Conservation (phyloP, 2,888 invertebrate genomes). For the Aphodius granarius region DNA sequence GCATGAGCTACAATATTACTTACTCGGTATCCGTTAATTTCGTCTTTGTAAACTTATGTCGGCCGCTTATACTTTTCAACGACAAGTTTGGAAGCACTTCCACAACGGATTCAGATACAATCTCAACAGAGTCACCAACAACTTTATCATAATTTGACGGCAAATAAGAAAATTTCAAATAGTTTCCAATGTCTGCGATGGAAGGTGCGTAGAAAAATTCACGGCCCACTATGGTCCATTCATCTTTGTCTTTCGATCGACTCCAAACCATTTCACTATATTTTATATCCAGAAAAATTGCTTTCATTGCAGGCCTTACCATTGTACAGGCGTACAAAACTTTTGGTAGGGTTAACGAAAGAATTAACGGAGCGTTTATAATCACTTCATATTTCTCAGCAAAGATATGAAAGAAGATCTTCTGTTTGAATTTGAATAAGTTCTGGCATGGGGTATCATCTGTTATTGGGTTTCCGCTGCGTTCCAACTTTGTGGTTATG, state of each 20-base stretch:
- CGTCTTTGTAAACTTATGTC: constrained; percentile 68
- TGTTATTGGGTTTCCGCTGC: constrained; percentile 23
- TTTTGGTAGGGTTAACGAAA: constrained; percentile 63
- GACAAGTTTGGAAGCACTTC: constrained; percentile 60
- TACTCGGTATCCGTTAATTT: constrained; percentile 61
- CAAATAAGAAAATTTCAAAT: constrained; percentile 61
- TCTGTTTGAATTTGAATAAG: constrained; percentile 31
- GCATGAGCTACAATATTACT: constrained; percentile 10
- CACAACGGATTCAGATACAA: constrained; percentile 43
- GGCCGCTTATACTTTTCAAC: constrained; percentile 73
- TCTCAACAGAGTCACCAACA: constrained; percentile 56
- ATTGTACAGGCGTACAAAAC: constrained; percentile 72
- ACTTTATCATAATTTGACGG: constrained; percentile 55
- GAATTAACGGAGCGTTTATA: constrained; percentile 73
- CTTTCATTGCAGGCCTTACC: constrained; percentile 67
- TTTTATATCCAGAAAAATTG: constrained; percentile 60
- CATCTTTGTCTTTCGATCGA: constrained; percentile 48
- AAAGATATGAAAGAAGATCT: constrained; percentile 42
- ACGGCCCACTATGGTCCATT: constrained; percentile 62
- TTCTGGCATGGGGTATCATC: constrained; percentile 24
- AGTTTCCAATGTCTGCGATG: constrained; percentile 63
- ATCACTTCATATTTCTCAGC: constrained; percentile 61
- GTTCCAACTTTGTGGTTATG: constrained; percentile 29
- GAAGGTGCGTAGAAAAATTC: constrained; percentile 62
- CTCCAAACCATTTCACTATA: constrained; percentile 69